Conservation (phyloP, 2,888 invertebrate genomes). For the Azorinus chamasolen region DNA sequence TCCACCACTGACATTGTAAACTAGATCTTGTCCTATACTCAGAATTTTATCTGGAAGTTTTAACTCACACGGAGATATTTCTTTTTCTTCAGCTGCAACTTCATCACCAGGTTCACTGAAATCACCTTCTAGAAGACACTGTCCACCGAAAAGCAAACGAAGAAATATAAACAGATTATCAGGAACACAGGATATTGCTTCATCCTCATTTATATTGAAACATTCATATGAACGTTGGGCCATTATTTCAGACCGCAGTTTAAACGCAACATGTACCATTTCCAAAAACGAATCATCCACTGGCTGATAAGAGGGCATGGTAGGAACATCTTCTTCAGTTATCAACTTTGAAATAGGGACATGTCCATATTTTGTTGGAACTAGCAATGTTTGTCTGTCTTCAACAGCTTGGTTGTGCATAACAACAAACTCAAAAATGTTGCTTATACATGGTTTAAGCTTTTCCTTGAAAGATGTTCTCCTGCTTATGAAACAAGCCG, state of each 20-base stretch:
- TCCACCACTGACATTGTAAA: conserved; percentile 16
- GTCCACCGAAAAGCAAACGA: not conserved
- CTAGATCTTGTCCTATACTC: conserved; percentile 26
- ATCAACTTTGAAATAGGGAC: not conserved
- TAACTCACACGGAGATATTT: not conserved
- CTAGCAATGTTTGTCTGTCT: not conserved
- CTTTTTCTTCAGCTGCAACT: not conserved
- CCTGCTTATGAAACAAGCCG: too few species aligned
- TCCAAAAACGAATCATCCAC: conserved; percentile 1
- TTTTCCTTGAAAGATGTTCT: too few species aligned
- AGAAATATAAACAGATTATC: conserved; percentile 10
- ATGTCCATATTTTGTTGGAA: not conserved
- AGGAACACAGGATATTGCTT: conserved; percentile 1
- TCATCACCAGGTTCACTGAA: conserved; percentile 11
- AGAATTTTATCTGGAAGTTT: not conserved
- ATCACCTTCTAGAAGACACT: conserved; percentile 1
- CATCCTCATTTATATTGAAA: conserved; percentile 2
- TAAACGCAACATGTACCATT: conserved; percentile 19
- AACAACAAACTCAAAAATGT: too few species aligned
- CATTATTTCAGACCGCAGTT: conserved; percentile 12
- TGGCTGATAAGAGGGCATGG: not conserved
- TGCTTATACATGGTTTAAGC: too few species aligned
- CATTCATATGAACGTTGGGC: not conserved
- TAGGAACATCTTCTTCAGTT: not conserved
- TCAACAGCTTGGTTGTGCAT: too few species aligned